phyloP scores from a whole-genome alignment of 2,113 vertebrate genomes.

The Eidolon helvum region DNA sequence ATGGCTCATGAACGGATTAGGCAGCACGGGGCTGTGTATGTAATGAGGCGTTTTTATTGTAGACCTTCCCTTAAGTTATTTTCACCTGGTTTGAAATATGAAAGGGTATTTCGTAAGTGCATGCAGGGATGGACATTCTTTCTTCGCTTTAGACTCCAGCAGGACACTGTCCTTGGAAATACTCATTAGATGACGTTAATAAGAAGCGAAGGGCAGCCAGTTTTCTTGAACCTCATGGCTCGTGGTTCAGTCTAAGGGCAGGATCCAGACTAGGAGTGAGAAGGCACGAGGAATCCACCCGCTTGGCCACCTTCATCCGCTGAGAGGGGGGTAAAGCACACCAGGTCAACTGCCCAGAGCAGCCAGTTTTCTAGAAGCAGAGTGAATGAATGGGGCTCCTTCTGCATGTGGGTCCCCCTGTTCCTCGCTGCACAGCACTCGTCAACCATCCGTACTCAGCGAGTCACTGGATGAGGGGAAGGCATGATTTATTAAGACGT shows the following conservation, averaged over 20 bases:
- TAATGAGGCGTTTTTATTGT: neutral
- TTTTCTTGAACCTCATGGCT: neutral
- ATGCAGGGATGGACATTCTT: neutral
- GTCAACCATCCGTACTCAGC: rapidly evolving
- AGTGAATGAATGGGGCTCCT: neutral
- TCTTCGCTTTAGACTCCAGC: no score
- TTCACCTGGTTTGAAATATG: neutral
- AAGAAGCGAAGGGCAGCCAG: neutral
- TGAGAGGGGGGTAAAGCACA: neutral
- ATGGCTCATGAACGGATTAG: rapidly evolving
- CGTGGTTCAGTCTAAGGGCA: neutral
- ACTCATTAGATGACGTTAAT: neutral
- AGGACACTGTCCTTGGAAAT: neutral
- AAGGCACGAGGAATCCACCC: neutral
- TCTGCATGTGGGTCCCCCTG: neutral
- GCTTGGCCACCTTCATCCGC: neutral
- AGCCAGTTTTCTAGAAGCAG: neutral
- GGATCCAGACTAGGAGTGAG: neutral
- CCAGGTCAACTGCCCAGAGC: neutral
- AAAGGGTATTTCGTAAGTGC: neutral
- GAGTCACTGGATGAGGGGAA: neutral
- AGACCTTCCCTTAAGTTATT: neutral
- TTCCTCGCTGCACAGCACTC: rapidly evolving
- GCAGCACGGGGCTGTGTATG: neutral
- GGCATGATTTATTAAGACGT: neutral